Base-by-base conservation (phyloP, 2,113 vertebrate genomes). In the Hemiscyllium ocellatum region DNA sequence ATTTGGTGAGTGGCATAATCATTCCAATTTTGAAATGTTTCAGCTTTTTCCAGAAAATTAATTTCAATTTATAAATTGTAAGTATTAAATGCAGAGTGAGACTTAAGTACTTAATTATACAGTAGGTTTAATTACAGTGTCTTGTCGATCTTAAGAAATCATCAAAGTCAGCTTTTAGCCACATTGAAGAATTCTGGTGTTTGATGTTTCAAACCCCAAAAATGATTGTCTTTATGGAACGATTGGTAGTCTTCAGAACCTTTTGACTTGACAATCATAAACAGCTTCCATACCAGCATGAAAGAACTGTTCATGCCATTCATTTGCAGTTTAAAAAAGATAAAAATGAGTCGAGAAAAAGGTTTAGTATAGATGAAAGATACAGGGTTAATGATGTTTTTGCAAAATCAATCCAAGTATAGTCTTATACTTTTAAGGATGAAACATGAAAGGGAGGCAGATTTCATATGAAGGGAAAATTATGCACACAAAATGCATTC, bases 191-290 rank as follows among this genome's bases (percentile, higher is more conserved):
- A 95, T 95, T 72, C 69, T 72, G 47, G 2, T 50, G 68, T 95
- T 95, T 72, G 94, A 95, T 95, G 68, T 76, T 95, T 69, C 94
- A 76, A 52, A 72, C 26, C 26, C 13, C 29, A 42, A 95, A 52
- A 70, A 95, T 72, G 93, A 72, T 72, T 70, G 69, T 76, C 68
- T 47, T 95, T 76, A 76, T 22, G 72, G 15, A 52, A 68, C 26
- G 42, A 50, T 72, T 42, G 24, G 13, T 95, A 50, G 22, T 76
- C 22, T 95, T 95, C 47, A 72, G 69, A 69, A 15, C 42, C 66
- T 50, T 70, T 95, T 95, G 47, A 95, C 37, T 8, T 29, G 42
- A 95, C 22, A 26, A 95, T 95, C 94, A 95, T 95, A 52, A 72
- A 95, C 68, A 95, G 68, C 69, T 69, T n/a, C 37, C 94, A 95